Base-by-base conservation (phyloP, 2,113 vertebrate species). In the Spheniscus mendiculus region DNA sequence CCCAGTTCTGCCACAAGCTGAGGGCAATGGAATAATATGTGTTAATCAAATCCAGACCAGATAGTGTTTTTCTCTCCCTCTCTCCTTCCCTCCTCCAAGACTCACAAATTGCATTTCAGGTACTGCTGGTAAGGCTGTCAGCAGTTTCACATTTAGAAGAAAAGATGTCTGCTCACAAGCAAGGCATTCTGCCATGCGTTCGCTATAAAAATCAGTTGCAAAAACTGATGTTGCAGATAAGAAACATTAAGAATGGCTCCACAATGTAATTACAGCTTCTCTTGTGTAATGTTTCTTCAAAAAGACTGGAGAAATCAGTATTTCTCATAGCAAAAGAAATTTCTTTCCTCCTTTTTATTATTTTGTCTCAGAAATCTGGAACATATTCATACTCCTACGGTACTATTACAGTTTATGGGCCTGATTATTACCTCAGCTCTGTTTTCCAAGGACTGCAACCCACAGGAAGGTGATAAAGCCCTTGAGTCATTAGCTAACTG, bases 101-200 rank as follows among this genome's bases (percentile, higher is more conserved):
- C n/a, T 67, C 65, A 45, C 45, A 89, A 90, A 97, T 59, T 96
- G 67, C 32, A 89, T 93, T 96, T 83, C 95, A 89, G 72, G 59
- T 62, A 49, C 56, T 49, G 34, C 2, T 2, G 44, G 67, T n/a
- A 73, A 81, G 53, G 42, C 50, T 97, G 90, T 81, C 92, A 94
- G 38, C 32, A 63, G 47, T 40, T 34, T 81, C 76, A 44, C 63
- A 84, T 94, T 93, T 40, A 62, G 45, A 69, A 90, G 79, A 78
- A 90, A 92, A 78, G 42, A 70, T 90, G 67, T 38, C 58, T 93
- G 40, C 67, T 90, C 58, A 49, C 44, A 87, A 83, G 58, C 65
- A 90, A 71, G 30, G 38, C 44, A n/a, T 81, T 90, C 83, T 78
- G 76, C 29, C 10, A 3, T n/a, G 66, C 50, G 38, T 44, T 86